Percentiles rank a stretch among this genome's conserved stretches.
Evolutionary conservation across 2,888 invertebrate genomes (phyloP).

Genomic region (Frankliniella fusca): DNA sequence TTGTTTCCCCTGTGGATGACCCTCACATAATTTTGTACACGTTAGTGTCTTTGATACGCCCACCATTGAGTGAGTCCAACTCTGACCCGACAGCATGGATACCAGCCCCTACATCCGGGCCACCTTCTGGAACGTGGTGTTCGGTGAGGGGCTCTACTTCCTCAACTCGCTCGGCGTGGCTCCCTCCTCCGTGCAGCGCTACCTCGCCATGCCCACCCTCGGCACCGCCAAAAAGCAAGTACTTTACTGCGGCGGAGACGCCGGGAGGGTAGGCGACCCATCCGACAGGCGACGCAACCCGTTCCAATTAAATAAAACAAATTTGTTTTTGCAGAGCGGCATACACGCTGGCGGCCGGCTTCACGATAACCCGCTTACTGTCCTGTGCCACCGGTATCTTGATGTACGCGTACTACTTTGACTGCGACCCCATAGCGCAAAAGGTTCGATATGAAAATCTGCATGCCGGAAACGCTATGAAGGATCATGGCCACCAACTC

Average conservation of each 20-base stretch:
- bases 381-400: constrained; percentile 82
- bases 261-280: neutral
- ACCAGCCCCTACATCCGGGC: constrained; percentile 72
- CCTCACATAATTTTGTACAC: neutral
- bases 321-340: neutral
- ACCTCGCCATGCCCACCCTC: constrained; percentile 69
- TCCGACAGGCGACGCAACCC: neutral
- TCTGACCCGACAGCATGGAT: constrained; percentile 58
- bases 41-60: neutral
- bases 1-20: neutral
- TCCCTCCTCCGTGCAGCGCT: constrained; percentile 83
- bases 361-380: constrained; percentile 66
- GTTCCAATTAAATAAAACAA: neutral
- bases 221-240: constrained; percentile 66
- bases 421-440: constrained; percentile 79
- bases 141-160: constrained; percentile 78
- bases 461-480: too few relatives aligned
- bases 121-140: constrained; percentile 72
- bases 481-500: neutral
- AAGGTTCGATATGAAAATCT: constrained; percentile 48
- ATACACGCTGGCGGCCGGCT: constrained; percentile 63
- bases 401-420: constrained; percentile 77
- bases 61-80: too few relatives aligned
- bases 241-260: neutral
- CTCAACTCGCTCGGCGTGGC: constrained; percentile 76